Evolutionary conservation across 2,888 invertebrate genomes (phyloP).

Genomic region (Calephelis perditalis): DNA sequence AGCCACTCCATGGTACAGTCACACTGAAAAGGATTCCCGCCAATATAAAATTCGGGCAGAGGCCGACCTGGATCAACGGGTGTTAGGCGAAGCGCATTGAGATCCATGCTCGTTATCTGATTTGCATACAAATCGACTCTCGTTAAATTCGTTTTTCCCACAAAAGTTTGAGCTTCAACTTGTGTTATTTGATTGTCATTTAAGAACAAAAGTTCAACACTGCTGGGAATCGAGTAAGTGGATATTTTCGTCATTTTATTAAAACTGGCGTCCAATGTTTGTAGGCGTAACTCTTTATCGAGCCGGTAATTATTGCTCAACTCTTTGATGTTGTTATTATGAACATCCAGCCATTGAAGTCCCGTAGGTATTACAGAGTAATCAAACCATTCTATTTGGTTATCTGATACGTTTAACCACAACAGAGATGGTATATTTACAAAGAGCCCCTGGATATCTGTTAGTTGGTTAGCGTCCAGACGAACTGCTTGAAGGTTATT

Average conservation of each 20-base stretch:
- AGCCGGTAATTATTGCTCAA: constrained; percentile 86
- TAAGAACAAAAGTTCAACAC: constrained; percentile 90
- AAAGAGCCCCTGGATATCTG: constrained; percentile 90
- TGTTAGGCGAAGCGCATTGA: constrained; percentile 90
- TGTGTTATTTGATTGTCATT: constrained; percentile 92
- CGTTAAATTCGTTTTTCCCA: constrained; percentile 92
- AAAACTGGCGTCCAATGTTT: constrained; percentile 93
- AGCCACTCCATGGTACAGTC: constrained; percentile 98
- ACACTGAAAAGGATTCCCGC: constrained; percentile 95
- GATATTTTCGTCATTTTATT: constrained; percentile 90
- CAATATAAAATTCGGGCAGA: constrained; percentile 94
- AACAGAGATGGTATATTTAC: constrained; percentile 88
- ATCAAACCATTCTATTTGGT: constrained; percentile 92
- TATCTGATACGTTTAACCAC: constrained; percentile 95
- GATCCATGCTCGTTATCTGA: constrained; percentile 92
- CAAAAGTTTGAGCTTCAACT: constrained; percentile 93
- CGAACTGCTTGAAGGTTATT: constrained; percentile 90
- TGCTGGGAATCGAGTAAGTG: constrained; percentile 87
- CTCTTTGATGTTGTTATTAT: constrained; percentile 89
- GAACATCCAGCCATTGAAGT: constrained; percentile 93
- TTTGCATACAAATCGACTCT: constrained; percentile 95
- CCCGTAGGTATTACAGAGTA: constrained; percentile 89
- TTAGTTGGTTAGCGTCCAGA: constrained; percentile 90
- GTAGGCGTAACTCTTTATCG: constrained; percentile 84
- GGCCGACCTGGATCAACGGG: constrained; percentile 86